phyloP scores from a whole-genome alignment of 2,888 invertebrate genomes.

The Bhutanitis thaidina region DNA sequence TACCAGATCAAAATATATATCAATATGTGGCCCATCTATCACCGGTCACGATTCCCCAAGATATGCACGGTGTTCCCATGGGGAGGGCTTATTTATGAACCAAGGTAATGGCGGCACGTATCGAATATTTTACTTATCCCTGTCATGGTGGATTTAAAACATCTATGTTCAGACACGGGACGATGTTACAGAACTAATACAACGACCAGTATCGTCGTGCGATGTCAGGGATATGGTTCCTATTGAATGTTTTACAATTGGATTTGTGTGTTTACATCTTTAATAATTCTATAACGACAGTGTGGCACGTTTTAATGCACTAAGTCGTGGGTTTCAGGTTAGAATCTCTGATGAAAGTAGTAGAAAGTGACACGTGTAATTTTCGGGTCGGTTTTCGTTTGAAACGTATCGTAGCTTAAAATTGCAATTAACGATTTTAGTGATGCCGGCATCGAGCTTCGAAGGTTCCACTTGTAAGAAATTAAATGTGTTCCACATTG shows the following conservation, averaged over 20 bases:
- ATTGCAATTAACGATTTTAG: too few species aligned
- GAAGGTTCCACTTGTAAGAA: too few species aligned
- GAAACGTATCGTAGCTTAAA: too few species aligned
- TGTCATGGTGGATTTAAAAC: slow-evolving; percentile 26
- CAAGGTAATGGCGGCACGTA: slow-evolving; percentile 36
- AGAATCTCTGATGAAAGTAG: too few species aligned
- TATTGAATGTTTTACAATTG: background rate
- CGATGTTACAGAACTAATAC: background rate
- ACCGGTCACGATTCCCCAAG: slow-evolving; percentile 35
- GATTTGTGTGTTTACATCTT: background rate
- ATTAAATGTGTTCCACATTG: too few species aligned
- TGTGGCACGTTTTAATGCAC: too few species aligned
- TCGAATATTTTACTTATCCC: slow-evolving; percentile 35
- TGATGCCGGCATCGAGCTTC: too few species aligned
- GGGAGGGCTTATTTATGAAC: slow-evolving; percentile 32
- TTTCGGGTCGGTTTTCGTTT: too few species aligned
- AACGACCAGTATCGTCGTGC: background rate
- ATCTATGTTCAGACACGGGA: slow-evolving; percentile 11
- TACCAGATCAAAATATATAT: slow-evolving; percentile 12
- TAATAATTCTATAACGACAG: too few species aligned
- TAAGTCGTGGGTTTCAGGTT: too few species aligned
- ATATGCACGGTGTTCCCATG: slow-evolving; percentile 27
- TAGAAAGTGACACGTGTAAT: too few species aligned
- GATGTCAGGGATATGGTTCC: background rate
- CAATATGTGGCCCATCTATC: slow-evolving; percentile 30